phyloP scores from a whole-genome alignment of 2,113 vertebrate genomes.

The Pteruthius melanotis region DNA sequence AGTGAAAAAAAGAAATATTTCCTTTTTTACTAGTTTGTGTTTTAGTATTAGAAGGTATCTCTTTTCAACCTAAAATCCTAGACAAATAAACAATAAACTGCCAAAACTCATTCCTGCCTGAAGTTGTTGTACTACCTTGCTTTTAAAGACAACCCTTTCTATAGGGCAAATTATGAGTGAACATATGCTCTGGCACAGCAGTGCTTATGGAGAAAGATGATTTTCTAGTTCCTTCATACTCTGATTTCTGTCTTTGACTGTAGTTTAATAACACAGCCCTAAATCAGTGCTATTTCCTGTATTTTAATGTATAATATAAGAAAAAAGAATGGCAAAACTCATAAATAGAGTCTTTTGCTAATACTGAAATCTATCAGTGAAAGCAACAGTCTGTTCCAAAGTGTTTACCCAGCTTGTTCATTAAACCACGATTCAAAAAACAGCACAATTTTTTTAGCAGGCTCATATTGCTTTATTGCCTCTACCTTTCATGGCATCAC shows the following conservation, averaged over 20 bases:
- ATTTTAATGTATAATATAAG: neutral
- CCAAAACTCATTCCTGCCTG: neutral
- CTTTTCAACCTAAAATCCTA: neutral
- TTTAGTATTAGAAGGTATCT: neutral
- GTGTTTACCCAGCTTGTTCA: neutral
- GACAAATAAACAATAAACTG: neutral
- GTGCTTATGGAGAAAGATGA: neutral
- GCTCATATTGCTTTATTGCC: neutral
- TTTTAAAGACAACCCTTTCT: slow-evolving; percentile 26
- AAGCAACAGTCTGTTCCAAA: slow-evolving; percentile 21
- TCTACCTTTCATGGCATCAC: neutral
- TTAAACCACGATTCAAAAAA: slow-evolving; percentile 23
- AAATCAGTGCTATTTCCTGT: slow-evolving; percentile 34
- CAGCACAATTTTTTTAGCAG: neutral
- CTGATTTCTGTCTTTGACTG: neutral
- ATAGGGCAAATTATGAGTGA: neutral
- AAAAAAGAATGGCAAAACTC: slow-evolving; percentile 15
- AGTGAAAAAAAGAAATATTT: neutral
- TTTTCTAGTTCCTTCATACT: slow-evolving; percentile 35
- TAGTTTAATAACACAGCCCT: slow-evolving; percentile 34
- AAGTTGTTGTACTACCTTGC: slow-evolving; percentile 1
- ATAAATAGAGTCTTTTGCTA: slow-evolving; percentile 45
- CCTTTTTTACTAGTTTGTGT: neutral
- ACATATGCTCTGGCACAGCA: neutral
- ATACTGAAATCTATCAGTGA: neutral